A percentile compares a stretch with the other conserved stretches of the same genome.
Evolutionary conservation across 2,797 vertebrate species (phyloP).

Genomic region (Cyclura pinguis): DNA sequence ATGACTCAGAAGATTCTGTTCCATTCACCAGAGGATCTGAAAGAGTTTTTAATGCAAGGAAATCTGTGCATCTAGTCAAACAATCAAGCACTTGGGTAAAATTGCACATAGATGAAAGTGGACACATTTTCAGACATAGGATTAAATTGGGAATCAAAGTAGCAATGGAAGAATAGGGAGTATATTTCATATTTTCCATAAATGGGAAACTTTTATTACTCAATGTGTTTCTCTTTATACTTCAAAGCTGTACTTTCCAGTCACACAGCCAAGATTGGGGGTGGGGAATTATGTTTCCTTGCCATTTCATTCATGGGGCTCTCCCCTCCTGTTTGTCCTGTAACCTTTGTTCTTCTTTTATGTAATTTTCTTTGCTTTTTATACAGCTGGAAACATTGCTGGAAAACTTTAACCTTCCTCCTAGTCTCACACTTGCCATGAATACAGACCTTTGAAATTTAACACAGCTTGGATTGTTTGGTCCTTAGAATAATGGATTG

Average conservation of each 20-base stretch:
- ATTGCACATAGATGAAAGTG: neutral
- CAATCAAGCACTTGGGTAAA: too few species aligned
- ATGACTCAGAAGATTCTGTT: neutral
- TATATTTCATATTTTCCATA: neutral
- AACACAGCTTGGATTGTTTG: neutral
- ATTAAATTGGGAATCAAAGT: neutral
- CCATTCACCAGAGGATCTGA: neutral
- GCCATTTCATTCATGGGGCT: neutral
- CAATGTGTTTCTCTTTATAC: constrained; percentile 15
- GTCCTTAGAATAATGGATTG: neutral
- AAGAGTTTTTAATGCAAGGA: neutral
- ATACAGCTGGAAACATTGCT: neutral
- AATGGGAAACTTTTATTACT: neutral
- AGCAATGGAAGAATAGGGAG: neutral
- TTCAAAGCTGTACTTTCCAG: constrained; percentile 23
- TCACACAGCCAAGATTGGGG: constrained; percentile 11
- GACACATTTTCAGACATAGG: neutral
- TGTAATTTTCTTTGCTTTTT: constrained; percentile 1
- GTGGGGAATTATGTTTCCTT: constrained; percentile 19
- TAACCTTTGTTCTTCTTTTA: neutral
- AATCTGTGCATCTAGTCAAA: neutral
- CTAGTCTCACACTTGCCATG: neutral
- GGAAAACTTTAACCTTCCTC: neutral
- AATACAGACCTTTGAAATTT: neutral
- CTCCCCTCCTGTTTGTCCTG: constrained; percentile 1